Percentiles rank a stretch among this genome's conserved stretches.
phyloP scores from a whole-genome alignment of 2,888 invertebrate species.

The Eupithecia tripunctaria region DNA sequence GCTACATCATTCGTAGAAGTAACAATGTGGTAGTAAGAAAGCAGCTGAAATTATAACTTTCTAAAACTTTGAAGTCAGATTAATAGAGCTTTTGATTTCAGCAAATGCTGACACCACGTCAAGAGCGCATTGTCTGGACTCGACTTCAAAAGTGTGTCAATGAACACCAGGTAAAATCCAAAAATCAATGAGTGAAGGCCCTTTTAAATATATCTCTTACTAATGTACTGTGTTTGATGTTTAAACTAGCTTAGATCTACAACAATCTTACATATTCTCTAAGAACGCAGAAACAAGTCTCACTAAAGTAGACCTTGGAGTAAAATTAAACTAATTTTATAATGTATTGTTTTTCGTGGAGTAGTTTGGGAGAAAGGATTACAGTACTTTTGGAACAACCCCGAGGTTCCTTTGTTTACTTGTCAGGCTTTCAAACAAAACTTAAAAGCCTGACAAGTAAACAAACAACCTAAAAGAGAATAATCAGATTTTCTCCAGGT shows the following conservation, averaged over 20 bases:
- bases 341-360: too few species aligned
- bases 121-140: slow-evolving; percentile 51
- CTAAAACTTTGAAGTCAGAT: too few species aligned
- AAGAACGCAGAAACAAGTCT: not conserved
- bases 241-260: not conserved
- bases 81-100: slow-evolving; percentile 28
- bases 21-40: not conserved
- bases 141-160: slow-evolving; percentile 61
- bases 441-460: not conserved
- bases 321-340: too few species aligned
- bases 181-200: not conserved
- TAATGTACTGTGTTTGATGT: not conserved
- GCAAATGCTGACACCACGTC: slow-evolving; percentile 51
- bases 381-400: too few species aligned
- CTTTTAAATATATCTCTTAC: not conserved
- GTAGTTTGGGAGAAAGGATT: too few species aligned
- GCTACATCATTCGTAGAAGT: not conserved
- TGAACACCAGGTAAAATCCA: slow-evolving; percentile 59
- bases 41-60: too few species aligned
- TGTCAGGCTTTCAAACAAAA: not conserved
- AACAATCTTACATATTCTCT: not conserved
- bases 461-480: not conserved
- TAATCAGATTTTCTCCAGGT: slow-evolving; percentile 52
- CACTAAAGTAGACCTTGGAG: too few species aligned
- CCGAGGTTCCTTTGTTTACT: too few species aligned